These are phyloP conservation scores for Ceryle rudis DNA, from an alignment of 2,797 vertebrate genomes.

Conservation along the genomic window DNA sequence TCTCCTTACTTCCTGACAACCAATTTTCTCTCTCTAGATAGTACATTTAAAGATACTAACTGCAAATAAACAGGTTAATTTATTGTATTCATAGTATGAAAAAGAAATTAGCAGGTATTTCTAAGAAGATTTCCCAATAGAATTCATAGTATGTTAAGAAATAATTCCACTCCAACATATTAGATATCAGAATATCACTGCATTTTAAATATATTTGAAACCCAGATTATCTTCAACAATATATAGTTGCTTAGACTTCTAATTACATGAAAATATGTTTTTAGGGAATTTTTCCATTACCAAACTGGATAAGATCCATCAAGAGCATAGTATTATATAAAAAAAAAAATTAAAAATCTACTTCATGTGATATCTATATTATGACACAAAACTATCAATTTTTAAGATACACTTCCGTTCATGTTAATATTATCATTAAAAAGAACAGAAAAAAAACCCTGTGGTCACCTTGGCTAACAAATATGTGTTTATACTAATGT, in stretches of 20 bases:
- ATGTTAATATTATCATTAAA: not conserved
- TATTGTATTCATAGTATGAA: not conserved
- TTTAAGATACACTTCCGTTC: not conserved
- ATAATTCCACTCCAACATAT: not conserved
- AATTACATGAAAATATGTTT: not conserved
- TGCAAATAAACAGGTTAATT: not conserved
- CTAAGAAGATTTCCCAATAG: not conserved
- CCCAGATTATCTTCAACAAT: not conserved
- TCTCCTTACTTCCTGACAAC: not conserved
- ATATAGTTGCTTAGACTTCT: not conserved
- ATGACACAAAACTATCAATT: not conserved
- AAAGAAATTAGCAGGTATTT: not conserved
- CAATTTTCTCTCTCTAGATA: not conserved
- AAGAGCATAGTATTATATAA: not conserved
- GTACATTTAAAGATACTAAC: not conserved
- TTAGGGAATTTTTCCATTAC: not conserved
- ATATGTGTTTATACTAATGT: not conserved
- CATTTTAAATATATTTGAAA: not conserved
- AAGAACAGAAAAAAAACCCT: accelerated
- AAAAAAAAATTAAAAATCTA: not conserved
- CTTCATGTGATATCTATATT: not conserved
- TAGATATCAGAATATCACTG: not conserved
- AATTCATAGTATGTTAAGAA: not conserved
- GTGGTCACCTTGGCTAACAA: not conserved
- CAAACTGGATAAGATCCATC: not conserved